Evolutionary conservation across 2,797 vertebrate species (phyloP).

Genomic region (Clamator glandarius): DNA sequence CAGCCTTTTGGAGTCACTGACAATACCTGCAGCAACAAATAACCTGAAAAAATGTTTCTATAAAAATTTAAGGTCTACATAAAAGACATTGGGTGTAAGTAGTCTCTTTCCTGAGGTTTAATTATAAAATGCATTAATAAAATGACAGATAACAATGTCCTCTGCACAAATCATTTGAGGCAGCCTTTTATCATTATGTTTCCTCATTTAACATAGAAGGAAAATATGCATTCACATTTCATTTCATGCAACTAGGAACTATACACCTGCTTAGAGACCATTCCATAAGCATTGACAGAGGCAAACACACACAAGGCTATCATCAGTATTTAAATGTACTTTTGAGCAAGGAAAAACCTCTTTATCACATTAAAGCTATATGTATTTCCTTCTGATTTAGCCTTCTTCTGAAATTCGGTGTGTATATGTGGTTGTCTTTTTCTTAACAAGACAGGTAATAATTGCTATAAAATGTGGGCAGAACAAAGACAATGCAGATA

Average conservation of each 20-base stretch:
- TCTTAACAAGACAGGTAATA: slow-evolving; percentile 43
- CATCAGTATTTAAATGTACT: not conserved
- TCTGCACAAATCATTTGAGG: slow-evolving; percentile 7
- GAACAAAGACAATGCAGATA: slow-evolving; percentile 10
- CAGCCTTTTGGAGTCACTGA: not conserved
- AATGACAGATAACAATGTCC: slow-evolving; percentile 31
- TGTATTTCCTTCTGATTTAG: not conserved
- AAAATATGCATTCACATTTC: slow-evolving; percentile 10
- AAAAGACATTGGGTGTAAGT: slow-evolving; percentile 38
- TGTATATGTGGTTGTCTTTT: not conserved
- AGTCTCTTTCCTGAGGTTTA: slow-evolving; percentile 57
- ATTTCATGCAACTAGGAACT: not conserved
- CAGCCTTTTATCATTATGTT: slow-evolving; percentile 35
- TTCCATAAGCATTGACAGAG: fast-evolving
- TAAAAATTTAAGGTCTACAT: slow-evolving; percentile 31
- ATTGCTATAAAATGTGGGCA: slow-evolving; percentile 15
- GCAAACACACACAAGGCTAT: not conserved
- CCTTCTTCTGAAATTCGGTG: not conserved
- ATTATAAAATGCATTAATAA: slow-evolving; percentile 68
- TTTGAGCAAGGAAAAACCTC: not conserved
- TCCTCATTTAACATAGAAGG: slow-evolving; percentile 21
- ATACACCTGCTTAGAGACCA: not conserved
- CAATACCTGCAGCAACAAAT: not conserved
- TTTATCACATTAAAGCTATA: not conserved
- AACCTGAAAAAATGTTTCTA: not conserved